A percentile compares a stretch with the other conserved stretches of the same genome.
Evolutionary conservation across 2,113 vertebrate species (phyloP).

Genomic region (Pionites leucogaster): DNA sequence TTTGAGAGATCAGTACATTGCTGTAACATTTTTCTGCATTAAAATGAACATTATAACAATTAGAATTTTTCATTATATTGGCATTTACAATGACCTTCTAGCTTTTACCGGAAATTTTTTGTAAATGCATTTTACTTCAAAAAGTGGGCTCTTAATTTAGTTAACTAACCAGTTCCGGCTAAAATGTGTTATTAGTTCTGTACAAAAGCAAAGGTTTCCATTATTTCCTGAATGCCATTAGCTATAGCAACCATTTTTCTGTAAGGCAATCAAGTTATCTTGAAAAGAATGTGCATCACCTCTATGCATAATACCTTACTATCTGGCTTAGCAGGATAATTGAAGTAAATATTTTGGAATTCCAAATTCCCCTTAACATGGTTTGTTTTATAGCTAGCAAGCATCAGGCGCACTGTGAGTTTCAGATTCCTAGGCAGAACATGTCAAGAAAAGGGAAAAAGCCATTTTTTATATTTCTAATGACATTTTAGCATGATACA

Average conservation of each 20-base stretch:
- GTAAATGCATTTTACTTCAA: neutral
- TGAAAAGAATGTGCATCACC: neutral
- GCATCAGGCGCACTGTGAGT: constrained; percentile 86
- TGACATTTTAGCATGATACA: neutral
- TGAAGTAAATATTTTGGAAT: constrained; percentile 88
- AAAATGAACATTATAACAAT: neutral
- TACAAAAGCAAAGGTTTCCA: neutral
- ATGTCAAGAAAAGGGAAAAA: neutral
- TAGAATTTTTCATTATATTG: neutral
- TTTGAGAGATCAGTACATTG: neutral
- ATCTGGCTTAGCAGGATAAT: constrained; percentile 88
- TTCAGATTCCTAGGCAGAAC: constrained; percentile 80
- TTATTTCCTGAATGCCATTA: neutral
- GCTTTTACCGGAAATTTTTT: neutral
- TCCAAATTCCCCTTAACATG: constrained; percentile 85
- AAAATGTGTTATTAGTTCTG: neutral
- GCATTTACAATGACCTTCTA: neutral
- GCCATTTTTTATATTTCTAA: neutral
- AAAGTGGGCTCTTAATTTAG: neutral
- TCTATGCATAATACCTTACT: constrained; percentile 75
- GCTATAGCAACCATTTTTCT: neutral
- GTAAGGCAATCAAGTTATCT: neutral
- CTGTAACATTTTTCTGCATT: neutral
- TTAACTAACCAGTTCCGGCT: neutral
- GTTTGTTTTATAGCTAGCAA: constrained; percentile 88